These are phyloP conservation scores for Chironomus tepperi DNA, from an alignment of 1,140 invertebrate genomes.

Conservation along the genomic window DNA sequence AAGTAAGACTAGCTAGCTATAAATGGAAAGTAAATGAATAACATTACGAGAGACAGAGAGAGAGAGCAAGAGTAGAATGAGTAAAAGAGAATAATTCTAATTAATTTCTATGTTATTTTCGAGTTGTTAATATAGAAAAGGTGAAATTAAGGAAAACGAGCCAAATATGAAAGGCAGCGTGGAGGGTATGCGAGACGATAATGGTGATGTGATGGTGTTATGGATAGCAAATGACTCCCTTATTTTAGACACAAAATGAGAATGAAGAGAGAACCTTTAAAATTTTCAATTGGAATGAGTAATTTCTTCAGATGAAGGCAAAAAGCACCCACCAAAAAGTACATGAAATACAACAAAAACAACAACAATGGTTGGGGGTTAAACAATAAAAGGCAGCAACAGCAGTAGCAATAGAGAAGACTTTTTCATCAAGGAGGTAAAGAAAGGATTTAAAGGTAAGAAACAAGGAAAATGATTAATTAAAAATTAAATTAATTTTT, in stretches of 20 bases:
- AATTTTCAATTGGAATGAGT: no score
- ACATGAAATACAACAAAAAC: background rate
- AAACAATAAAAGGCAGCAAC: background rate
- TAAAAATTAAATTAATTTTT: constrained; percentile 24
- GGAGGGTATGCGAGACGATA: constrained; percentile 2
- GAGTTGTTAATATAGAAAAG: background rate
- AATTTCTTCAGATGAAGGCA: background rate
- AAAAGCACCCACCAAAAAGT: background rate
- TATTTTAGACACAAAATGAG: background rate
- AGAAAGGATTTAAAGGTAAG: constrained; percentile 18
- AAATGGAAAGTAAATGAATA: background rate
- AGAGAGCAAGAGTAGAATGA: background rate
- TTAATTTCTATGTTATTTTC: constrained; percentile 23
- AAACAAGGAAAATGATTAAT: constrained; percentile 22
- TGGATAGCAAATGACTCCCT: no score
- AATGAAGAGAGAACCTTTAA: background rate
- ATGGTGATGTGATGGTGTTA: background rate
- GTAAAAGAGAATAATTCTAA: constrained; percentile 14
- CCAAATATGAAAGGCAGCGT: background rate
- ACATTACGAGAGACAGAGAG: background rate
- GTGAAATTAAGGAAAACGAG: background rate
- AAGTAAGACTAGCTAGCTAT: background rate
- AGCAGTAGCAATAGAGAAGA: background rate
- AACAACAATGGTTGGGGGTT: background rate
- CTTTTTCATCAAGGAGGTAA: background rate